phyloP scores from a whole-genome alignment of 2,113 vertebrate genomes.

The Arvicanthis niloticus region DNA sequence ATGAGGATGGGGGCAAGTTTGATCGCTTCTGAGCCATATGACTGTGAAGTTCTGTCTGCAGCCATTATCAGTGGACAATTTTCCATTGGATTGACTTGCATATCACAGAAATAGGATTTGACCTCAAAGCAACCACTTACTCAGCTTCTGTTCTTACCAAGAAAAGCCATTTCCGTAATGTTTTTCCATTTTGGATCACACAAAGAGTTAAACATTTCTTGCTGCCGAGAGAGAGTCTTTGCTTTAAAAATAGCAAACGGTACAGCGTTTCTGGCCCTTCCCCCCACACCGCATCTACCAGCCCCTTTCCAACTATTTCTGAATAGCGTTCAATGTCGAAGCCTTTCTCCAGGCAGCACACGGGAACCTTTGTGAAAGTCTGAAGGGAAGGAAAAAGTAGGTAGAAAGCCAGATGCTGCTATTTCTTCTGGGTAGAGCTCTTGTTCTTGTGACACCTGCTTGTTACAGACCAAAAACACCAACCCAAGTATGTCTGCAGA shows the following conservation, averaged over 20 bases:
- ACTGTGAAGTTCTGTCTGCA: neutral
- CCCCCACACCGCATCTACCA: conserved; percentile 87
- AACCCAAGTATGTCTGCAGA: conserved; percentile 87
- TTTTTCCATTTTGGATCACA: conserved; percentile 46
- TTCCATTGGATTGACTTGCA: neutral
- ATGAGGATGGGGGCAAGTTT: neutral
- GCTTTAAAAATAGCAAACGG: conserved; percentile 96
- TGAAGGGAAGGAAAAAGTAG: conserved; percentile 55
- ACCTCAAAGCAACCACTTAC: neutral
- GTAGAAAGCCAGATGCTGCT: conserved; percentile 67
- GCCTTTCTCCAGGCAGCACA: conserved; percentile 79
- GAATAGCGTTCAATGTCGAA: conserved; percentile 82
- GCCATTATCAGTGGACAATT: neutral
- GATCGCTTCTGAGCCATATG: neutral
- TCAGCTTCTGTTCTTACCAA: neutral
- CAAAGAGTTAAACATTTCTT: conserved; percentile 83
- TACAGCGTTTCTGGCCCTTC: conserved; percentile 86
- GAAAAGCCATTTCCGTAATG: neutral
- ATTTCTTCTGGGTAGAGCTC: conserved; percentile 63
- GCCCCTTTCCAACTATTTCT: conserved; percentile 78
- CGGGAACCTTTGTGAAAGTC: conserved; percentile 74
- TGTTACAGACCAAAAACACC: conserved; percentile 74
- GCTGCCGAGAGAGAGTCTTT: conserved; percentile 84
- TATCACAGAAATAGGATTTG: neutral
- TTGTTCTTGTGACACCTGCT: conserved; percentile 74